Conservation (phyloP, 2,113 vertebrate species). For the Ophiodon elongatus region DNA sequence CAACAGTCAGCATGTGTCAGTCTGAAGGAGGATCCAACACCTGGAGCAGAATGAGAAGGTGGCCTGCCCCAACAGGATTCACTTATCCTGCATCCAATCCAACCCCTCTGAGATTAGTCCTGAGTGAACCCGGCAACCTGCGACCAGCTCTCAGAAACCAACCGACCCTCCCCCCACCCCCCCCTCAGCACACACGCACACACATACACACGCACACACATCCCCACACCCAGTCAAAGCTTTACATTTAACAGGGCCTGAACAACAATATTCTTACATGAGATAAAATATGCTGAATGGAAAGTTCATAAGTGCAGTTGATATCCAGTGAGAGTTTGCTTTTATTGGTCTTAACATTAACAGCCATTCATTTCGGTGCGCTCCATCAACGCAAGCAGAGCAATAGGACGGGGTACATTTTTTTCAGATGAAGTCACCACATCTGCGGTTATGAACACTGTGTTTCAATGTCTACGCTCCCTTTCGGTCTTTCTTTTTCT, state of each 20-base stretch:
- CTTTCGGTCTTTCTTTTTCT: constrained; percentile 13
- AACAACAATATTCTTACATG: constrained; percentile 1
- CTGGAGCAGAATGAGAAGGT: constrained; percentile 67
- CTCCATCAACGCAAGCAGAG: constrained; percentile 55
- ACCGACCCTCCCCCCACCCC: constrained; percentile 27
- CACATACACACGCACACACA: constrained; percentile 9
- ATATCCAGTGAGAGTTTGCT: constrained; percentile 7
- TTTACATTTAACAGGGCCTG: constrained; percentile 2
- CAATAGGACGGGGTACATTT: constrained; percentile 68
- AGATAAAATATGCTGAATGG: background rate
- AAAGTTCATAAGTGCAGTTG: background rate
- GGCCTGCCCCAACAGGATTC: constrained; percentile 74
- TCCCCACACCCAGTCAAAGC: constrained; percentile 9
- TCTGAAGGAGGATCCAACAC: constrained; percentile 62
- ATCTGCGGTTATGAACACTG: constrained; percentile 72
- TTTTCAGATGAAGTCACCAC: constrained; percentile 79
- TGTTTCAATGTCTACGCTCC: constrained; percentile 50
- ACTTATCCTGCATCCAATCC: constrained; percentile 66
- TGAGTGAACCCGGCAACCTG: constrained; percentile 68
- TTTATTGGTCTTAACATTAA: constrained; percentile 24
- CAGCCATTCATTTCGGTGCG: constrained; percentile 44
- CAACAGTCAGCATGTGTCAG: constrained; percentile 20
- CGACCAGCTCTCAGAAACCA: constrained; percentile 63
- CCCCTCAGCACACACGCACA: background rate
- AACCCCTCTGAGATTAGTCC: constrained; percentile 74